Base-by-base conservation (phyloP, 2,888 invertebrate genomes). In the Trypoxylon attenuatum region DNA sequence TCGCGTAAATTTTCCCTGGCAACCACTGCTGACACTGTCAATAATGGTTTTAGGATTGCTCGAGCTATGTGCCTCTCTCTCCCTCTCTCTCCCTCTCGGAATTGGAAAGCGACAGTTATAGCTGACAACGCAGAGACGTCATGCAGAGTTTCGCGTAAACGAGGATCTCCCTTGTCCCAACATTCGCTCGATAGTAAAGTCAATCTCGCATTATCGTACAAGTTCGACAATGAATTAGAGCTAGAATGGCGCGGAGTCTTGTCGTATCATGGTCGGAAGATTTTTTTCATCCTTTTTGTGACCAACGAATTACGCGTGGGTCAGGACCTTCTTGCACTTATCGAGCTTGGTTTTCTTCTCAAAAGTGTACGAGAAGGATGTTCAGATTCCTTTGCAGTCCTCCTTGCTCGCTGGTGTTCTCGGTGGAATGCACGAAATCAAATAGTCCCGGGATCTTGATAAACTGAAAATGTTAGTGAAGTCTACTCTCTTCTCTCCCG, bases 391-490 rank as follows among this genome's bases (percentile, higher is more conserved):
- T n/a, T n/a, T n/a, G n/a, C n/a, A n/a, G n/a, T n/a, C n/a, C n/a
- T n/a, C n/a, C n/a, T n/a, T n/a, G n/a, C n/a, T 15, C 4, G 13
- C 22, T 10, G 21, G 23, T 6, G 33, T 23, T 29, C n/a, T 23
- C 2, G 16, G 33, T 21, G 42, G 13, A 41, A 38, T 55, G 49
- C 42, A 8, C 41, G 50, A 51, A 56, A 64, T 63, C 62, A 53
- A 41, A 49, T 45, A 47, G 59, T n/a, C 61, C 62, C 59, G 62
- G 69, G 69, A 69, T 71, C 60, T 57, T 57, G 63, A 67, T 71
- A 73, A 62, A 66, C 54, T 46, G 43, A 52, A 71, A 64, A 66
- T 64, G 55, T 60, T 65, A 68, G 63, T 46, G 55, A 27, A 16
- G 38, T 23, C 46, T n/a, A n/a, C n/a, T n/a, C n/a, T 23, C 46